phyloP scores from a whole-genome alignment of 1,140 invertebrate genomes.

The Drosophila arawakana region DNA sequence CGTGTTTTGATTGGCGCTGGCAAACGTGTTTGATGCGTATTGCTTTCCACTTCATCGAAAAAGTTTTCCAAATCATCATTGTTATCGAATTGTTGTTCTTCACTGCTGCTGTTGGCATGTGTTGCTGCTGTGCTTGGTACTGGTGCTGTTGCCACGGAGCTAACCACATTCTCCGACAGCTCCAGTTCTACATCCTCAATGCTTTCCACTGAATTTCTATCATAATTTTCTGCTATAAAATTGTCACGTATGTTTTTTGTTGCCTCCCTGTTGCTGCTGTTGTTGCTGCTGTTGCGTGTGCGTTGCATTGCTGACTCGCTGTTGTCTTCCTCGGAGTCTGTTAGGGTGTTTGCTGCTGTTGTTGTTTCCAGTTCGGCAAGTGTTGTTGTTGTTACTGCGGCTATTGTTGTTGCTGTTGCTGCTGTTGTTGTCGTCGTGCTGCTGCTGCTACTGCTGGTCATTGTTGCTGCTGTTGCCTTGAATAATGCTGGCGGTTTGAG shows the following conservation, averaged over 20 bases:
- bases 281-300: conserved; percentile 35
- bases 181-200: conserved; percentile 55
- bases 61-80: conserved; percentile 79
- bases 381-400: conserved; percentile 12
- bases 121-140: conserved; percentile 29
- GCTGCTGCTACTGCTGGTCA: conserved; percentile 13
- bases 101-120: conserved; percentile 39
- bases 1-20: conserved; percentile 15
- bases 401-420: conserved; percentile 5
- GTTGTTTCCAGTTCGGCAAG: conserved; percentile 4
- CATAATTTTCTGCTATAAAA: conserved; percentile 53
- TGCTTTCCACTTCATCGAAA: conserved; percentile 75
- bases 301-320: conserved; percentile 35
- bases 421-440: conserved; percentile 4
- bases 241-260: conserved; percentile 62
- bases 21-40: conserved; percentile 61
- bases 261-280: conserved; percentile 26
- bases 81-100: conserved; percentile 41
- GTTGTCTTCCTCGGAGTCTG: conserved; percentile 10
- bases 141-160: conserved; percentile 1
- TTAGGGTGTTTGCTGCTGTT: conserved; percentile 9
- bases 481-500: conserved; percentile 62
- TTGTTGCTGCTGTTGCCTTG: conserved; percentile 44
- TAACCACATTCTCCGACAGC: conserved; percentile 1
- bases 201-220: conserved; percentile 56